Percentiles rank a stretch among this genome's conserved stretches.
Conservation (phyloP, 1,140 invertebrate species). For the Brachystomella parvula region DNA sequence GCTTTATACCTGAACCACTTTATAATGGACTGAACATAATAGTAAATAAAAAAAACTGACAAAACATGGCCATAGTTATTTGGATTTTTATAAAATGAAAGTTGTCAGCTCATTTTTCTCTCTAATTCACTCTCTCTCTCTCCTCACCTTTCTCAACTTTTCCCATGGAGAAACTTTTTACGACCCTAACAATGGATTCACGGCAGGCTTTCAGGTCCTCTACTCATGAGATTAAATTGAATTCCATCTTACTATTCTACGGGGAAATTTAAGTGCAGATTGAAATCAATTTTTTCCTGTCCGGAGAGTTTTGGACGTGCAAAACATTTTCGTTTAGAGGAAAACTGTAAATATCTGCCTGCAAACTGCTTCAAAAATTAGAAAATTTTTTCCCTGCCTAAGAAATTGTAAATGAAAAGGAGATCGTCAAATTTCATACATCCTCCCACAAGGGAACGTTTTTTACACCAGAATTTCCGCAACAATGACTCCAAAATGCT, state of each 20-base stretch:
- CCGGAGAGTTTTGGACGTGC: too few relatives aligned
- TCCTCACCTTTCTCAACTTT: too few relatives aligned
- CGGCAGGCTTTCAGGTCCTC: neutral
- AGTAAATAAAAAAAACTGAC: neutral
- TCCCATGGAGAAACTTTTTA: too few relatives aligned
- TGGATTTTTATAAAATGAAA: neutral
- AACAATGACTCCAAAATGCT: too few relatives aligned
- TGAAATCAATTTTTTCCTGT: too few relatives aligned
- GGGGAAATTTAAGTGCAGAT: neutral
- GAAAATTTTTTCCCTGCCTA: neutral
- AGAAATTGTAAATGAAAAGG: neutral
- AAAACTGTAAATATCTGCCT: neutral
- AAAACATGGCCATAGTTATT: neutral
- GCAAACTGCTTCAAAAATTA: neutral
- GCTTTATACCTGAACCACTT: neutral
- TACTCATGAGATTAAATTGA: neutral
- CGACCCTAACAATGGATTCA: neutral
- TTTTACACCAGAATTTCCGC: too few relatives aligned
- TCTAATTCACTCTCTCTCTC: too few relatives aligned
- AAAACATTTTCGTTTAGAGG: too few relatives aligned
- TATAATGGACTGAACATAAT: constrained; percentile 7
- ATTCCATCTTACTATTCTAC: neutral
- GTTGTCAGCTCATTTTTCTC: constrained; percentile 2
- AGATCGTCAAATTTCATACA: constrained; percentile 7
- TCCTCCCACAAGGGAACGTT: too few relatives aligned